These are phyloP conservation scores for Mungos mungo DNA, from an alignment of 2,113 vertebrate species.

Conservation along the genomic window DNA sequence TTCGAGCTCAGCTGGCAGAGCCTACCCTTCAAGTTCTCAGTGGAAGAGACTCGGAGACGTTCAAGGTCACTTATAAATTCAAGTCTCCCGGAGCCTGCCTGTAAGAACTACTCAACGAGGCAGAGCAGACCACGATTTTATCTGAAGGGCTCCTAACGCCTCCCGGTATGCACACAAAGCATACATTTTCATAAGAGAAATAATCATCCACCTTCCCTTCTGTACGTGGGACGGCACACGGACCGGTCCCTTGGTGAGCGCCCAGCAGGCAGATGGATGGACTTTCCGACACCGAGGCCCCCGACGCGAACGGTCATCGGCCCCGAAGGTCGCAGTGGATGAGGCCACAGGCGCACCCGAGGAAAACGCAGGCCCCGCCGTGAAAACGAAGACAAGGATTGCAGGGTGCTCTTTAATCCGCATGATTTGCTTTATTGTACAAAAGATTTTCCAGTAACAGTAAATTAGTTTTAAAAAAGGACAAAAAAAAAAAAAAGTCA, in stretches of 20 bases:
- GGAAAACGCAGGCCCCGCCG: not conserved
- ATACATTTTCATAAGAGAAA: not conserved
- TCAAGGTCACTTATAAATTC: not conserved
- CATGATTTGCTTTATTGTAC: conserved; percentile 71
- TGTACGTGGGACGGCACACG: not conserved
- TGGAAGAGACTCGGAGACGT: accelerated
- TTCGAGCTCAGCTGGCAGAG: not conserved
- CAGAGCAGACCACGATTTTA: not conserved
- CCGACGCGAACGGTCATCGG: not conserved
- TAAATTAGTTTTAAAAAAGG: conserved; percentile 71
- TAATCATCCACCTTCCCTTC: not conserved
- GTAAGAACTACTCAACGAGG: not conserved
- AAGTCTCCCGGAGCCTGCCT: not conserved
- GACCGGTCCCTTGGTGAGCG: not conserved
- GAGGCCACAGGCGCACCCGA: not conserved
- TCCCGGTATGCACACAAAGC: not conserved
- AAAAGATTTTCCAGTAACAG: conserved; percentile 76
- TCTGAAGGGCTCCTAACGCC: not conserved
- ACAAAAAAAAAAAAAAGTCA: conserved; percentile 58
- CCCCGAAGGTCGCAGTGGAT: not conserved
- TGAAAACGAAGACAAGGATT: conserved; percentile 33
- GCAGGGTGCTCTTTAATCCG: conserved; percentile 24
- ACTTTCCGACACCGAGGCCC: not conserved
- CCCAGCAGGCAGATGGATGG: not conserved
- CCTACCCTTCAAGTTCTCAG: accelerated